These are phyloP conservation scores for Eretmocerus hayati DNA, from an alignment of 2,888 invertebrate species.

Conservation along the genomic window DNA sequence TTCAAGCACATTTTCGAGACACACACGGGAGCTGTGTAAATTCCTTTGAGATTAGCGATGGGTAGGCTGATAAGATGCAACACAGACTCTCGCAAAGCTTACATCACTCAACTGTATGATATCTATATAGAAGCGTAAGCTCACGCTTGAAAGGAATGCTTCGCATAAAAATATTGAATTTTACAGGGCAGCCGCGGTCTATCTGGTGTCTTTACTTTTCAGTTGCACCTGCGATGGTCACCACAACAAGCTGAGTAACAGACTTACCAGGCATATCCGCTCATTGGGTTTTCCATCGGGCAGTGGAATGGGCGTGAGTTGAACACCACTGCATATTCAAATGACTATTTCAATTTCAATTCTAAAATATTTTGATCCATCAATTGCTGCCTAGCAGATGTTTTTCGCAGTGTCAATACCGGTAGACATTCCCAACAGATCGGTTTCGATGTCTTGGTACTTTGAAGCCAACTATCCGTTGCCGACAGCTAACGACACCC, in stretches of 20 bases:
- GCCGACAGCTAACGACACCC: slow-evolving; percentile 50
- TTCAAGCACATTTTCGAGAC: too few species aligned
- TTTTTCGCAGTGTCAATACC: slow-evolving; percentile 67
- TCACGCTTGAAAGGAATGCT: too few species aligned
- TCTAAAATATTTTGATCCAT: neutral
- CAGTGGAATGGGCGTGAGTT: slow-evolving; percentile 40
- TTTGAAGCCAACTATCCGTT: slow-evolving; percentile 65
- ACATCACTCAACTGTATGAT: too few species aligned
- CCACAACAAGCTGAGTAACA: neutral
- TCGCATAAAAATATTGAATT: too few species aligned
- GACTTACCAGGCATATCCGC: slow-evolving; percentile 33
- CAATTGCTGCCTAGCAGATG: slow-evolving; percentile 54
- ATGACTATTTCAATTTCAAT: slow-evolving; percentile 3
- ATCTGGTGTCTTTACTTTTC: too few species aligned
- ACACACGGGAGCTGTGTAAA: too few species aligned
- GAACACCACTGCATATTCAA: neutral
- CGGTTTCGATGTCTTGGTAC: slow-evolving; percentile 66
- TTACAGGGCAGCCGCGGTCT: too few species aligned
- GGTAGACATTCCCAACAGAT: slow-evolving; percentile 60
- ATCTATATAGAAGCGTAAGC: too few species aligned
- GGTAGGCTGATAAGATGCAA: too few species aligned
- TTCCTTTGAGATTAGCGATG: too few species aligned
- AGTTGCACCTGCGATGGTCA: too few species aligned
- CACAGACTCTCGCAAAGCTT: too few species aligned
- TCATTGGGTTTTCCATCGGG: slow-evolving; percentile 40